Base-by-base conservation (phyloP, 2,113 vertebrate genomes). In the Zosterops japonicus region DNA sequence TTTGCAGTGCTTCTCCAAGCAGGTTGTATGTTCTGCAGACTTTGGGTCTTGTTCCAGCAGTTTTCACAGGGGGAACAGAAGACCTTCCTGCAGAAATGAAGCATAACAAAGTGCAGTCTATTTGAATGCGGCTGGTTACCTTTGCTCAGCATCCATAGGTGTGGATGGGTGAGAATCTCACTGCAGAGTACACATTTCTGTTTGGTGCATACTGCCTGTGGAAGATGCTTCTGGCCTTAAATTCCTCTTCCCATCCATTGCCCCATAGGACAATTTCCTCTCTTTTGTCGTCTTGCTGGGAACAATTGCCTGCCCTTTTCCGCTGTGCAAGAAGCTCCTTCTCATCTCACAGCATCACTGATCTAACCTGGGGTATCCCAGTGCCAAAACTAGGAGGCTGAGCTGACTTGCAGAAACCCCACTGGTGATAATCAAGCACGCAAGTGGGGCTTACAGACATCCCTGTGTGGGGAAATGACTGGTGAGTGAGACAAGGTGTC, bases 401-500 rank as follows among this genome's bases (percentile, higher is more conserved):
- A 91, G 55, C 22, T 61, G 22, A 44, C 17, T 42, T 20, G 24
- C 2, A 39, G 2, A 68, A 72, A n/a, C 81, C 57, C 16, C 53
- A 60, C 15, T 11, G 23, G 16, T 8, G 12, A 18, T 28, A 70
- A 68, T 12, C 63, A 50, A 56, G 29, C 16, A 33, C 2, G 2
- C 10, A 13, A 69, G 28, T 18, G 23, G 27, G 31, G 24, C 46
- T 83, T 55, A 77, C 13, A 53, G 46, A 65, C 21, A 22, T 9
- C 33, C 22, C 41, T 3, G 15, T 1, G 2, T 57, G 42, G 31
- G 29, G 22, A n/a, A 75, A 55, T 0, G 1, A 63, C 17, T 0
- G 1, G 39, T 0, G 1, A 33, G 18, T 27, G 21, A 91, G 64
- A 65, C 42, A 57, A 67, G 29, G 57, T 41, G 27, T 23, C 50